These are phyloP conservation scores for Agrochola litura DNA, from an alignment of 2,888 invertebrate genomes.

Conservation along the genomic window DNA sequence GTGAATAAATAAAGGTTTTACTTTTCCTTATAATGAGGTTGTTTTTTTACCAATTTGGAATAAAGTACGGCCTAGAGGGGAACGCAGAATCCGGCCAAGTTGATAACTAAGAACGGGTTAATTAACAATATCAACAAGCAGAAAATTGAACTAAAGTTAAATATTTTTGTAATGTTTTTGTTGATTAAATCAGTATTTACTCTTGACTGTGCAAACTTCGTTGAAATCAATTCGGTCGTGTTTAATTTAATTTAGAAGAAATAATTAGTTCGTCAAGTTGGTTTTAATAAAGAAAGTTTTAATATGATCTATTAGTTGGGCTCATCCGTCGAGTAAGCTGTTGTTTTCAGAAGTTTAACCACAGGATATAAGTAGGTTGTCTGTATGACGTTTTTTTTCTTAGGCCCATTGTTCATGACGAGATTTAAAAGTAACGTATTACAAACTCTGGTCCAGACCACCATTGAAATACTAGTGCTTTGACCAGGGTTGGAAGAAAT, in stretches of 20 bases:
- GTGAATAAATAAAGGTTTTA: constrained; percentile 23
- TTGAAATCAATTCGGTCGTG: constrained; percentile 50
- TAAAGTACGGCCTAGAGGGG: constrained; percentile 39
- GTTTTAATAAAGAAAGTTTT: constrained; percentile 66
- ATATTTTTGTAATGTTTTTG: constrained; percentile 53
- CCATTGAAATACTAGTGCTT: neutral
- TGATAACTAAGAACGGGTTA: constrained; percentile 46
- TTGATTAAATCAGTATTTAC: constrained; percentile 44
- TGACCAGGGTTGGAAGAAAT: too few relatives aligned
- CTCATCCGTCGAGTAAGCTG: constrained; percentile 22
- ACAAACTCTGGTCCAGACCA: neutral
- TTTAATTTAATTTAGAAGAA: constrained; percentile 61
- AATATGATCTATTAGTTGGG: constrained; percentile 51
- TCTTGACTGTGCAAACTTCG: constrained; percentile 40
- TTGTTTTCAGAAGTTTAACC: constrained; percentile 23
- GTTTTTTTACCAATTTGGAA: constrained; percentile 45
- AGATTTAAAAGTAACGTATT: neutral
- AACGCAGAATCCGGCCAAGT: constrained; percentile 25
- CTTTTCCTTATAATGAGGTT: constrained; percentile 33
- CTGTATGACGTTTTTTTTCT: neutral
- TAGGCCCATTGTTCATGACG: neutral
- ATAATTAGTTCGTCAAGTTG: constrained; percentile 57
- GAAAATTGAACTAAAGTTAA: constrained; percentile 52
- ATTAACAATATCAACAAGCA: constrained; percentile 55
- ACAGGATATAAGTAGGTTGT: neutral